phyloP scores from a whole-genome alignment of 2,113 vertebrate species.

The Nycticebus coucang region DNA sequence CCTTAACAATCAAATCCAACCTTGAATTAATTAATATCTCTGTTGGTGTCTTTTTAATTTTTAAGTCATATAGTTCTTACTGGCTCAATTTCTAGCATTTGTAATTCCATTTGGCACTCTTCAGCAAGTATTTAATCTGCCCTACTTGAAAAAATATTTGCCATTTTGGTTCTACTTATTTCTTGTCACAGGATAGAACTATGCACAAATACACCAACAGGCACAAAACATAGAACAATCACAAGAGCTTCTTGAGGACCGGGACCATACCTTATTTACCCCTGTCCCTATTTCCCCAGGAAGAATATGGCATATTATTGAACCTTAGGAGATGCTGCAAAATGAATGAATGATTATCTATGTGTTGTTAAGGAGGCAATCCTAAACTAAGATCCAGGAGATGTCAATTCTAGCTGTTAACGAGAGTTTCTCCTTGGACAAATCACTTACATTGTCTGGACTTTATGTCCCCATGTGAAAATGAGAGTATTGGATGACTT shows the following conservation, averaged over 20 bases:
- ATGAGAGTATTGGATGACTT: neutral
- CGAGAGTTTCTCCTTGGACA: neutral
- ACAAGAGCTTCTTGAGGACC: neutral
- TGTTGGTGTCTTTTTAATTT: slow-evolving; percentile 70
- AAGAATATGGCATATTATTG: neutral
- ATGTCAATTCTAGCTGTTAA: neutral
- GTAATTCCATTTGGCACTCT: slow-evolving; percentile 60
- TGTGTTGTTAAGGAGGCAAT: neutral
- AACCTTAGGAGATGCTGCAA: slow-evolving; percentile 14
- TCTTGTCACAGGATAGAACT: slow-evolving; percentile 29
- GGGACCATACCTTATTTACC: neutral
- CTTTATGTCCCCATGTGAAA: neutral
- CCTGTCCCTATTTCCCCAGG: neutral
- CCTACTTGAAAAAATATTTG: slow-evolving; percentile 60
- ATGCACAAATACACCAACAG: neutral
- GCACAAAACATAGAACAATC: neutral
- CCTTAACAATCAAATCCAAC: slow-evolving; percentile 73
- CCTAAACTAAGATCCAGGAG: neutral
- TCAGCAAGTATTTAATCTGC: slow-evolving; percentile 55
- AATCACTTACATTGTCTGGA: neutral
- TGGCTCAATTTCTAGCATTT: slow-evolving; percentile 65
- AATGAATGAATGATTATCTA: neutral
- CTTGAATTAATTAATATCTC: slow-evolving; percentile 77
- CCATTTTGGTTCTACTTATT: slow-evolving; percentile 50
- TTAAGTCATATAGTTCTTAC: slow-evolving; percentile 64